phyloP scores from a whole-genome alignment of 2,113 vertebrate species.

The Tyrannus savana region DNA sequence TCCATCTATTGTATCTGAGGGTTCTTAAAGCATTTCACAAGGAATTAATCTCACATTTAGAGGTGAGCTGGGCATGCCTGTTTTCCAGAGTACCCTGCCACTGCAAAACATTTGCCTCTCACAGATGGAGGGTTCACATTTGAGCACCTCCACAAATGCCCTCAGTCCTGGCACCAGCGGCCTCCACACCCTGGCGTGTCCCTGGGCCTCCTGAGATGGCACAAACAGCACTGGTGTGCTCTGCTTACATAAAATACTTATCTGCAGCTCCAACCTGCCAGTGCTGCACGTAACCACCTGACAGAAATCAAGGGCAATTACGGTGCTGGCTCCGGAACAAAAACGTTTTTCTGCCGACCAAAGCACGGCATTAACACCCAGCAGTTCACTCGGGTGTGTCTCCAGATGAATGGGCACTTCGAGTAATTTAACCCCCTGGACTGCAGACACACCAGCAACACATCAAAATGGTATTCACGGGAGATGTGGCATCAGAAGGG shows the following conservation, averaged over 20 bases:
- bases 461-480: background rate
- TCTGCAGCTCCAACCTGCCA: constrained; percentile 14
- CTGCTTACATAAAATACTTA: constrained; percentile 20
- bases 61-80: background rate
- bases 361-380: background rate
- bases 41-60: background rate
- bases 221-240: background rate
- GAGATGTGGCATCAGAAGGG: background rate
- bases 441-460: background rate
- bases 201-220: background rate
- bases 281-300: background rate
- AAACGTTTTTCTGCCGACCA: background rate
- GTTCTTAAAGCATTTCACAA: background rate
- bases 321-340: background rate
- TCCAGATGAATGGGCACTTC: constrained; percentile 22
- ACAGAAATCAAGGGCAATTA: constrained; percentile 40
- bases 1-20: background rate
- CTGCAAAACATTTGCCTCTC: background rate
- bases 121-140: background rate
- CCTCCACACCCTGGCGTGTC: background rate
- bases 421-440: background rate
- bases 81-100: background rate
- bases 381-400: background rate
- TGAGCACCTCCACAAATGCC: background rate
- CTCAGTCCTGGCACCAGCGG: background rate